Evolutionary conservation across 2,797 vertebrate species (phyloP), one percentile per base, ranked within the genome.

Genomic region (Scolopax bukidnonensis): DNA sequence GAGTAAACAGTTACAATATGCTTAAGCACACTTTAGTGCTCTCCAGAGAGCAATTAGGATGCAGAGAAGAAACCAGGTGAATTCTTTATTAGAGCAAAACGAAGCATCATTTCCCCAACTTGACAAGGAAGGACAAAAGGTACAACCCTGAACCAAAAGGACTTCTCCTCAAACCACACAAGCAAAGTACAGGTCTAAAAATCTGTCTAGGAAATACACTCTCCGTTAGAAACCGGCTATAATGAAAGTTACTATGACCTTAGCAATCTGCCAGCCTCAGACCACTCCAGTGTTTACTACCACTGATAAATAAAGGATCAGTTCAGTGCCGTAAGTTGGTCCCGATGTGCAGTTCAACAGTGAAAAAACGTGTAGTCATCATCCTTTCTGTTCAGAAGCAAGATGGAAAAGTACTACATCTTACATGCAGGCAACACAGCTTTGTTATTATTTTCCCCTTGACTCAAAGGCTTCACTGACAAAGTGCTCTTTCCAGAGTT

Each of bases 1-100:
- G 47, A 95, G 95, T 90, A 96, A 97, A 96, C 95, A 97, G 71
- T 36, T 75, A 69, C 95, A 96, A 96, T 97, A 97, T 97, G 97
- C 96, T 94, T 96, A 97, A 97, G 93, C 96, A 97, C 96, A 97
- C 96, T 89, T 95, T 80, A 95, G 81, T 33, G 75, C 89, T 97
- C 97, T 59, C 97, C 9, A 25, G 97, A 88, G 97, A 96, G 92
- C 94, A 94, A 95, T 97, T 95, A 94, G 82, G 86, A 95, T 63
- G 89, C 77, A 93, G 78, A 67, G 77, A 94, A 56, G 88, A 96
- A 96, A 84, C 20, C 28, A 93, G 79, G 86, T 93, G 96, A 97
- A 97, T 96, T 91, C 89, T 95, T 95, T 89, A 97, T 96, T 76
- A 92, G 87, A 59, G 82, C 68, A 94, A 95, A 97, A 92, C 8